phyloP scores from a whole-genome alignment of 1,140 invertebrate genomes.

The Euwallacea similis region DNA sequence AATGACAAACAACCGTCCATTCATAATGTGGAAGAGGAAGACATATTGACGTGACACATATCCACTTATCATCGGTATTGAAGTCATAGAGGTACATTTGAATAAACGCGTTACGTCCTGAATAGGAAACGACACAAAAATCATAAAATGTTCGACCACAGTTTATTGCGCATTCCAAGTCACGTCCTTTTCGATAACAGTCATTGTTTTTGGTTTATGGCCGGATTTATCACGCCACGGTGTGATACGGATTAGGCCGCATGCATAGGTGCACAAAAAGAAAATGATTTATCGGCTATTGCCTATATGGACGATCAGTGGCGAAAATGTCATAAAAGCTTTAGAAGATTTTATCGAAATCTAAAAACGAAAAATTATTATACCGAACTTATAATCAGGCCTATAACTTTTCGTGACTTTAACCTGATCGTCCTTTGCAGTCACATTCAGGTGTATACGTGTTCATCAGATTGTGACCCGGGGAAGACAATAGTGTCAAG shows the following conservation, averaged over 20 bases:
- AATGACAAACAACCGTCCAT: no score
- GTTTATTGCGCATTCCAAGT: slow-evolving; percentile 32
- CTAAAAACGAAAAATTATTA: not conserved
- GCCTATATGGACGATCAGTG: not conserved
- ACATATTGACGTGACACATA: slow-evolving; percentile 15
- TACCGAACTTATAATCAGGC: not conserved
- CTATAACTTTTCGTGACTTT: not conserved
- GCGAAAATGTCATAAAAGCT: not conserved
- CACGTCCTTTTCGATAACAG: slow-evolving; percentile 29
- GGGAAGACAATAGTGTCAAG: no score
- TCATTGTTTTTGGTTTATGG: slow-evolving; percentile 29
- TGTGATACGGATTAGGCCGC: not conserved
- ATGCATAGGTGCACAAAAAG: slow-evolving; percentile 13
- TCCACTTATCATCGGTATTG: slow-evolving; percentile 18
- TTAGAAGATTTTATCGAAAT: not conserved
- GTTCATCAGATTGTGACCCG: no score
- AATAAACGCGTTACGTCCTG: slow-evolving; percentile 13
- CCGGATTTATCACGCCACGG: slow-evolving; percentile 14
- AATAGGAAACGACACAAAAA: slow-evolving; percentile 27
- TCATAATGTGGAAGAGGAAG: not conserved
- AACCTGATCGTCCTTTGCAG: not conserved
- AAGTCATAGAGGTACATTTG: slow-evolving; percentile 13
- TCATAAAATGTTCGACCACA: slow-evolving; percentile 17
- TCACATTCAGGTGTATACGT: no score
- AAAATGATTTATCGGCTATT: not conserved